Percentiles rank a stretch among this genome's conserved stretches.
These are phyloP conservation scores for Drosophila melanica DNA, from an alignment of 1,140 invertebrate species.

Conservation along the genomic window DNA sequence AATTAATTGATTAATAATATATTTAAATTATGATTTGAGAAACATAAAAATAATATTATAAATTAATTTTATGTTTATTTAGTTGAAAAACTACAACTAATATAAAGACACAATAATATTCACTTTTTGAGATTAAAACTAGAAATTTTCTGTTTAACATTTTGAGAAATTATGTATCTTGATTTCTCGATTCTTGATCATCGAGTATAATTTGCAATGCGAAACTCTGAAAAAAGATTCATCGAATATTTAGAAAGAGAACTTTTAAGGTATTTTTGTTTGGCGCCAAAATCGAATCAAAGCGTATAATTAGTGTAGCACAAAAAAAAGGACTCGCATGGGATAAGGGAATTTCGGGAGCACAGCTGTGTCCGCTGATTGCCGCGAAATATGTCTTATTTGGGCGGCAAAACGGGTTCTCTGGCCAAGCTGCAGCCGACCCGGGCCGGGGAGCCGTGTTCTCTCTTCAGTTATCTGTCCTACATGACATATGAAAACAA, in stretches of 20 bases:
- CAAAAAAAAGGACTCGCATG: background rate
- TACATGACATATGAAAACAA: constrained; percentile 55
- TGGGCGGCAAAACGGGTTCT: constrained; percentile 29
- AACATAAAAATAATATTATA: no score
- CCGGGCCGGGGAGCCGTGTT: constrained; percentile 9
- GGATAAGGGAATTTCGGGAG: background rate
- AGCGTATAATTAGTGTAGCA: constrained; percentile 20
- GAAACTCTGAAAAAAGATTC: no score
- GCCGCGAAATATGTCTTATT: constrained; percentile 54
- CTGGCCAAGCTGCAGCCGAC: background rate
- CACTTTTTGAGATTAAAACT: no score
- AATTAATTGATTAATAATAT: no score
- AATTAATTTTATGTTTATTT: no score
- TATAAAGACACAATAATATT: no score
- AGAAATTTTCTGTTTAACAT: no score
- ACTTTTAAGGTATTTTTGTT: background rate
- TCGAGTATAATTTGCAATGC: no score
- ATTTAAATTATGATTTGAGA: no score
- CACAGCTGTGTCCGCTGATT: constrained; percentile 43
- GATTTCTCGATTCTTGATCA: no score
- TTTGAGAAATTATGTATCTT: no score
- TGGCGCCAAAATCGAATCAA: constrained; percentile 43
- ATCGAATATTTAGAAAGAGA: background rate
- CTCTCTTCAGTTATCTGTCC: constrained; percentile 32
- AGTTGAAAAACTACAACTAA: no score